Base-by-base conservation (phyloP, 2,113 vertebrate genomes). In the Alethe castanea region DNA sequence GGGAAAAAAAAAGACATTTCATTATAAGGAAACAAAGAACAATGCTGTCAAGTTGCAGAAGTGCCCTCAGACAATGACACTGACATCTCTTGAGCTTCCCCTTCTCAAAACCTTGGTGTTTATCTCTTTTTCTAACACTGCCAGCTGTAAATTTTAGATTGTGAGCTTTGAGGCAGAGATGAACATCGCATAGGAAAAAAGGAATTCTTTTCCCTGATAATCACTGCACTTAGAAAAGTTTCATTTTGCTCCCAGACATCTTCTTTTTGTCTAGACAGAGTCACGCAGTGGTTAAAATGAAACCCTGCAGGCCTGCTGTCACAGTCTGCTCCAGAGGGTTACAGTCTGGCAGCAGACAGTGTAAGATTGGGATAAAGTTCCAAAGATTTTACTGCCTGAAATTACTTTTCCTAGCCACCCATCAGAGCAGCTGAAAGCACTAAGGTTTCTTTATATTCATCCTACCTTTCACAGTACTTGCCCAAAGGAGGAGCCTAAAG, bases 151-250 rank as follows among this genome's bases (percentile, higher is more conserved):
- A 76, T 40, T 70, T 19, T 3, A 31, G 2, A 48, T 1, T 48
- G 59, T 0, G 1, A 79, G 44, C 78, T 88, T 48, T 19, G 81
- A 84, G 26, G 26, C 57, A 77, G 25, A 29, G 33, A 70, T 19
- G 59, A 92, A 16, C 6, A 71, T 0, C 0, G 0, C 19, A 45
- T 1, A 31, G 2, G 6, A 36, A 36, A 64, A 56, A 28, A 13
- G 4, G 20, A 90, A 40, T 31, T 9, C 74, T 71, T 44, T 48
- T 64, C 59, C 57, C 19, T 31, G 59, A 33, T 12, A 76, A 80
- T 85, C 38, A 38, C 10, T 48, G 61, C 81, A 50, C 53, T 90
- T 50, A 22, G 0, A 7, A 6, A 90, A 77, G 54, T 40, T 88
- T 35, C 44, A 31, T 47, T 79, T 74, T 59, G 59, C 77, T 80